phyloP scores from a whole-genome alignment of 2,797 vertebrate genomes.

The Pteropus rufus region DNA sequence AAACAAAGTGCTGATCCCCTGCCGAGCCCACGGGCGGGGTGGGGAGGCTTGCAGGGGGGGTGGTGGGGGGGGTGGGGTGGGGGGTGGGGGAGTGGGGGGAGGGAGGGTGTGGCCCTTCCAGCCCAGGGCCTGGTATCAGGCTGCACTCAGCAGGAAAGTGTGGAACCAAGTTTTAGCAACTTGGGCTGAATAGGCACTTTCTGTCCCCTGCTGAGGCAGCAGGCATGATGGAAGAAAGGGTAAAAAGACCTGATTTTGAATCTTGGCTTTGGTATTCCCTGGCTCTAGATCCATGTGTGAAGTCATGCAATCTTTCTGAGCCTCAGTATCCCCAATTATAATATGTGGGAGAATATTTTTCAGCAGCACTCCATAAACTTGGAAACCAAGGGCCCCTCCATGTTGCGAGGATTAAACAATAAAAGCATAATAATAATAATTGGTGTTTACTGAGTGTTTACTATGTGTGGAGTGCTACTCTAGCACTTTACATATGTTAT shows the following conservation, averaged over 20 bases:
- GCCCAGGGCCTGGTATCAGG: neutral
- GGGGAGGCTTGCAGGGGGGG: no score
- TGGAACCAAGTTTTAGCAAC: no score
- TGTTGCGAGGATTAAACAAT: neutral
- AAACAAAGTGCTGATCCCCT: fast-evolving
- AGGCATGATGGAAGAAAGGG: neutral
- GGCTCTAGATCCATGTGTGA: neutral
- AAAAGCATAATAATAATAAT: neutral
- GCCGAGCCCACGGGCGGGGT: neutral
- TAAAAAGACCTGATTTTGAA: neutral
- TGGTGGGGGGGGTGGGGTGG: no score
- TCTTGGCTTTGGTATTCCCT: neutral
- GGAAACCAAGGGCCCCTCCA: neutral
- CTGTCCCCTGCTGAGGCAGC: no score
- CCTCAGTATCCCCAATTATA: neutral
- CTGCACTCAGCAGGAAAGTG: neutral
- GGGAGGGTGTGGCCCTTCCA: no score
- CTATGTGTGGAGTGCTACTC: neutral
- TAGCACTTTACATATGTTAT: neutral
- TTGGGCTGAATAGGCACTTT: no score
- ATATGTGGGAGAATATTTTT: neutral
- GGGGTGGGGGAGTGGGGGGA: no score
- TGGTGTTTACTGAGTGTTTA: neutral
- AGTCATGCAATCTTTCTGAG: neutral
- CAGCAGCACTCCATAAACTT: neutral